Evolutionary conservation across 2,888 invertebrate species (phyloP).

Genomic region (Macropis europaea): DNA sequence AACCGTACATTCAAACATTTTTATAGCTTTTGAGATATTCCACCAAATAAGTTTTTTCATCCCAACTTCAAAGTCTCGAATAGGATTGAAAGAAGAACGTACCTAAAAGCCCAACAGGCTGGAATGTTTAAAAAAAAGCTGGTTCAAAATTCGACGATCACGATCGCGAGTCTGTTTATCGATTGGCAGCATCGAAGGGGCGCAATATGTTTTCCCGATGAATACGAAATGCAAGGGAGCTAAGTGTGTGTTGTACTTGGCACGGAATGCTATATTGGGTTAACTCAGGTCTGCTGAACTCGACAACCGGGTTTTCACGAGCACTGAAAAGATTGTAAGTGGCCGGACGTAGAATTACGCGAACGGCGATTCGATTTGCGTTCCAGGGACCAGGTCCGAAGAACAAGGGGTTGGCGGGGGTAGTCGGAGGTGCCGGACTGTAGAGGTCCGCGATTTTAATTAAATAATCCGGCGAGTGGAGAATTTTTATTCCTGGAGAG

Average conservation of each 20-base stretch:
- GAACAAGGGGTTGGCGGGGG: conserved; percentile 1
- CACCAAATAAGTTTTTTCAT: no score
- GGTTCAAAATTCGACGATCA: no score
- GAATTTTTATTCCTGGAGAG: conserved; percentile 61
- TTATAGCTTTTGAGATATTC: no score
- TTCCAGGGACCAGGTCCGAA: conserved; percentile 19
- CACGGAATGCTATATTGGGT: conserved; percentile 33
- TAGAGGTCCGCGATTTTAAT: conserved; percentile 54
- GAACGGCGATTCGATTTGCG: conserved; percentile 50
- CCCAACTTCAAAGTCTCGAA: no score
- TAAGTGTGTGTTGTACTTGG: conserved; percentile 1
- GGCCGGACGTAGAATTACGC: conserved; percentile 47
- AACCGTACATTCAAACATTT: no score
- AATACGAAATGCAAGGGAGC: conserved; percentile 3
- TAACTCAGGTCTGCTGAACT: conserved; percentile 37
- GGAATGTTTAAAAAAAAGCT: no score
- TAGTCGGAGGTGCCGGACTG: background rate
- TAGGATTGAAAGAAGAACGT: no score
- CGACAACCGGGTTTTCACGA: conserved; percentile 54
- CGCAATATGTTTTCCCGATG: conserved; percentile 30
- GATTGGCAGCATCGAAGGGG: conserved; percentile 16
- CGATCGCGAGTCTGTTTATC: conserved; percentile 5
- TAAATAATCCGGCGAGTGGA: conserved; percentile 58
- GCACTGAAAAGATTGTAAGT: conserved; percentile 46
- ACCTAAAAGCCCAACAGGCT: no score